These are phyloP conservation scores for Symphodus melops DNA, from an alignment of 2,113 vertebrate species.

Conservation along the genomic window DNA sequence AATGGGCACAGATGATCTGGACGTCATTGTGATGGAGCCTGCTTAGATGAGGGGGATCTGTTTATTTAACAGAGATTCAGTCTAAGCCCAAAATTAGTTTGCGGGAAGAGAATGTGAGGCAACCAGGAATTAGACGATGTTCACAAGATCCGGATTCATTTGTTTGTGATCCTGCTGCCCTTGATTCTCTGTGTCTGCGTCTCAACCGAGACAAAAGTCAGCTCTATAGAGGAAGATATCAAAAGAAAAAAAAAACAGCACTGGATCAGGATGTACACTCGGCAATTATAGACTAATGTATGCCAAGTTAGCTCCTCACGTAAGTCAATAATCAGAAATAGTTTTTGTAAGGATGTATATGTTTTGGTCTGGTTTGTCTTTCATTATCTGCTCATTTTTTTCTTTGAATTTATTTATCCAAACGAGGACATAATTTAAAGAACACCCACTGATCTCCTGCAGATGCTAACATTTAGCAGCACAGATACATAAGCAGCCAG, in stretches of 20 bases:
- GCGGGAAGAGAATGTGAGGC: slow-evolving; percentile 81
- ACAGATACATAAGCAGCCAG: slow-evolving; percentile 7
- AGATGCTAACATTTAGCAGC: slow-evolving; percentile 27
- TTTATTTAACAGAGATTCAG: slow-evolving; percentile 93
- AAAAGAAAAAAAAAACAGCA: slow-evolving; percentile 17
- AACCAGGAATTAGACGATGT: slow-evolving; percentile 73
- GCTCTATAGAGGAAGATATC: slow-evolving; percentile 15
- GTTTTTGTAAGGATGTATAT: slow-evolving; percentile 56
- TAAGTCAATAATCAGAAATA: slow-evolving; percentile 46
- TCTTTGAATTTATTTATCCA: slow-evolving; percentile 53
- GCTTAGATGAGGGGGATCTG: slow-evolving; percentile 80
- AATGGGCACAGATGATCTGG: slow-evolving; percentile 95
- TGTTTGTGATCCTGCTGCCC: slow-evolving; percentile 68
- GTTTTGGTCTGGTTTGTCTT: slow-evolving; percentile 45
- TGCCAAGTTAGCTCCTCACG: slow-evolving; percentile 28
- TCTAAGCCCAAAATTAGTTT: slow-evolving; percentile 89
- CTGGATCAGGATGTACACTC: slow-evolving; percentile 12
- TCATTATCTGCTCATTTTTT: slow-evolving; percentile 41
- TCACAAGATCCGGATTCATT: slow-evolving; percentile 72
- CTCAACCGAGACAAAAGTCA: slow-evolving; percentile 46
- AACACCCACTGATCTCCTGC: slow-evolving; percentile 47
- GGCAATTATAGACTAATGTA: slow-evolving; percentile 28
- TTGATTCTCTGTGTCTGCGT: slow-evolving; percentile 48
- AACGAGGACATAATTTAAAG: slow-evolving; percentile 53
- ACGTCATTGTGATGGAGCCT: slow-evolving; percentile 87